Evolutionary conservation across 2,113 vertebrate genomes (phyloP).

Genomic region (Apteryx owenii): DNA sequence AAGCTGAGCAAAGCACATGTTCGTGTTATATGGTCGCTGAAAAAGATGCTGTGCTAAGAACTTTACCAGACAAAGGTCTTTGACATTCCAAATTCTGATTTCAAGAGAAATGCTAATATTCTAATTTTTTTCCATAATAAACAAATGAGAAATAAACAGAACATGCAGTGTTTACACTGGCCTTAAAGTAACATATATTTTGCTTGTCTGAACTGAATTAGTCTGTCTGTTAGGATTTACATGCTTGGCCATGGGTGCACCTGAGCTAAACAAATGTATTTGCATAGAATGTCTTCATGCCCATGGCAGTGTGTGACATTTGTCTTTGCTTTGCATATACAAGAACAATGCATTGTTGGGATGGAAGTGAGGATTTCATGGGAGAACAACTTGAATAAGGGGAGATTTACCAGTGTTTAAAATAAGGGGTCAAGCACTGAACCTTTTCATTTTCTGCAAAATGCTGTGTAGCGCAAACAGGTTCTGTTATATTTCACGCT

Average conservation of each 20-base stretch:
- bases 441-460: not conserved
- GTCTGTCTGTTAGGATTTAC: not conserved
- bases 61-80: not conserved
- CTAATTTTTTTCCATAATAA: not conserved
- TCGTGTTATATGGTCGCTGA: not conserved
- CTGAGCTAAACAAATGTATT: not conserved
- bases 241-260: not conserved
- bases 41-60: not conserved
- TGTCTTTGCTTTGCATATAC: accelerated
- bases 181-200: not conserved
- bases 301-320: not conserved
- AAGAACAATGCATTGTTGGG: not conserved
- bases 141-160: not conserved
- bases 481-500: not conserved
- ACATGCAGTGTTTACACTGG: not conserved
- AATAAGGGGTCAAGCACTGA: not conserved
- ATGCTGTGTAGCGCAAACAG: not conserved
- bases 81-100: not conserved
- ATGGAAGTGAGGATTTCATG: not conserved
- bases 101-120: not conserved
- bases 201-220: not conserved
- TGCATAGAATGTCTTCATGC: not conserved
- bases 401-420: not conserved
- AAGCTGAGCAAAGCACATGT: not conserved
- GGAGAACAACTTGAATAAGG: not conserved